A percentile compares a stretch with the other conserved stretches of the same genome.
phyloP scores from a whole-genome alignment of 2,797 vertebrate genomes.

The Xenentodon cancila region DNA sequence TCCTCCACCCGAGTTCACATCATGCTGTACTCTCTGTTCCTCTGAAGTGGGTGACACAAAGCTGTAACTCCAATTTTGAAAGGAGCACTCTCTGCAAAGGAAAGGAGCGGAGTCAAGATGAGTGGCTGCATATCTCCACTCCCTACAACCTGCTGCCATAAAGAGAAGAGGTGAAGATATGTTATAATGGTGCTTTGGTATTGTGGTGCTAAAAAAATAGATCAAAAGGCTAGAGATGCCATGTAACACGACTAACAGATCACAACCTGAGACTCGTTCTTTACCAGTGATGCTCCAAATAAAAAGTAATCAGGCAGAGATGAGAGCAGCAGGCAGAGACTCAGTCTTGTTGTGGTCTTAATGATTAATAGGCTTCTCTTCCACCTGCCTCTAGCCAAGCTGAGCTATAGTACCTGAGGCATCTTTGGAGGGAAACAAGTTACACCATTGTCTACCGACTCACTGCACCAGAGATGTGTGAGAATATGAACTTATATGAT shows the following conservation, averaged over 20 bases:
- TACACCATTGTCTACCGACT: slow-evolving; percentile 49
- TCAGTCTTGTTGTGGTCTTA: slow-evolving; percentile 39
- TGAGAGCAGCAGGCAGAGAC: slow-evolving; percentile 50
- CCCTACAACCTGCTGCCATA: not conserved
- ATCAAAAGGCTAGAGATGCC: slow-evolving; percentile 10
- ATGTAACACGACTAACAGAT: slow-evolving; percentile 10
- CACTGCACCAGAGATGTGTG: slow-evolving; percentile 33
- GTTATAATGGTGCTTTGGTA: too few species aligned
- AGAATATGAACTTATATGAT: slow-evolving; percentile 7
- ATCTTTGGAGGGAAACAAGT: slow-evolving; percentile 48
- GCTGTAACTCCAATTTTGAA: too few species aligned
- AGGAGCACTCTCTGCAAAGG: too few species aligned
- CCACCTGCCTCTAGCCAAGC: slow-evolving; percentile 58
- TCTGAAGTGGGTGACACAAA: too few species aligned
- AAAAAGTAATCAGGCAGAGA: slow-evolving; percentile 56
- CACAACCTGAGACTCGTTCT: slow-evolving; percentile 29
- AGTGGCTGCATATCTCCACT: too few species aligned
- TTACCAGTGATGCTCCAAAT: slow-evolving; percentile 49
- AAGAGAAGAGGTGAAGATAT: not conserved
- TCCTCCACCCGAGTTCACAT: too few species aligned
- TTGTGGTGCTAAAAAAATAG: slow-evolving; percentile 11
- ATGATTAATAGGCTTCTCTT: slow-evolving; percentile 54
- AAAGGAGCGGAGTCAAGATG: too few species aligned
- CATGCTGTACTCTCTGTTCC: too few species aligned
- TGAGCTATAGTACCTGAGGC: slow-evolving; percentile 53